Evolutionary conservation across 2,797 vertebrate genomes (phyloP).

Genomic region (Staurois parvus): DNA sequence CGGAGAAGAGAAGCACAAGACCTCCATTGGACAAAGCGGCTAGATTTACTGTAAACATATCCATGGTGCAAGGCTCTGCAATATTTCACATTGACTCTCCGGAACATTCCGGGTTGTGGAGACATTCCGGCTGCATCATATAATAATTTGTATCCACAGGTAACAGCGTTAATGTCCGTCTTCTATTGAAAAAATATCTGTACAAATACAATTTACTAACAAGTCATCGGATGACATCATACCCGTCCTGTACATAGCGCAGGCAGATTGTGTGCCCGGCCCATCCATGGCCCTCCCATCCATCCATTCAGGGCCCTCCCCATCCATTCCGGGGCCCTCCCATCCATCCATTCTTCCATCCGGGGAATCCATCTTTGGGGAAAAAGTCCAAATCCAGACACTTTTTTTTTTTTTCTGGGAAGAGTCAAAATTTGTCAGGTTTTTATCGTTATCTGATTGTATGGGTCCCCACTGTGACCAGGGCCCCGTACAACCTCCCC

Average conservation of each 20-base stretch:
- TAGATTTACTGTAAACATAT: slow-evolving; percentile 43
- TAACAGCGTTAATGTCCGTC: background rate
- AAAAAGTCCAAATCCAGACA: too few species aligned
- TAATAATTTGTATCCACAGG: background rate
- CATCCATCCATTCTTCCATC: too few species aligned
- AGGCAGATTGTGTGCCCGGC: background rate
- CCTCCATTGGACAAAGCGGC: background rate
- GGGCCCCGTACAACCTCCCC: too few species aligned
- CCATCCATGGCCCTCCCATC: too few species aligned
- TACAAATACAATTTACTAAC: slow-evolving; percentile 30
- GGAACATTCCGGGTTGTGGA: background rate
- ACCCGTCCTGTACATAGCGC: background rate
- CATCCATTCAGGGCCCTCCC: too few species aligned
- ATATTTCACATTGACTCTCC: background rate
- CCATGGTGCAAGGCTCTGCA: background rate
- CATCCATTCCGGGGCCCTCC: too few species aligned
- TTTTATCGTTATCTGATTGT: too few species aligned
- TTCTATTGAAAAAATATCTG: slow-evolving; percentile 28
- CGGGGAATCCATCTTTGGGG: background rate
- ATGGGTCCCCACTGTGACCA: too few species aligned
- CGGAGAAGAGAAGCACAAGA: too few species aligned
- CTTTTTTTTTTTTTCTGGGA: too few species aligned
- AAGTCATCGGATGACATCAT: background rate
- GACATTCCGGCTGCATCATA: background rate
- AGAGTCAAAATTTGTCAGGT: too few species aligned